Evolutionary conservation across 2,888 invertebrate species (phyloP), one percentile per base, ranked within the genome.

Genomic region (Neoitamus cyanurus): DNA sequence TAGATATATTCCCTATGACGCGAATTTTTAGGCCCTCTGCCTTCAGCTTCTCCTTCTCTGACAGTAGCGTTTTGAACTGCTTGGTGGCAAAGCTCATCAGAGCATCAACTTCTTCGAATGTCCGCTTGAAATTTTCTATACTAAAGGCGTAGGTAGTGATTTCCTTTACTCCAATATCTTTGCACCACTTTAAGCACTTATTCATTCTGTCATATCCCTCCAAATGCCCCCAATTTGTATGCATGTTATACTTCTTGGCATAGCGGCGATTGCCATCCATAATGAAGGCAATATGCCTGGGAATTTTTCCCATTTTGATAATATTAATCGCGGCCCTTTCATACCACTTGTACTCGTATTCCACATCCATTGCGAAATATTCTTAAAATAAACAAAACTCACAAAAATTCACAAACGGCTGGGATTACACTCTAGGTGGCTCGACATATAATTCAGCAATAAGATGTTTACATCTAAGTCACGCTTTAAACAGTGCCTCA

Each of bases 81-180:
- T 97, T 95, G 87, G 94, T 93, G 0, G 98, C 97, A 85, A 99
- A 92, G 86, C 96, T 93, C 95, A 99, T 95, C 42, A 99, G 92
- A 9, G 94, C 95, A 87, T 95, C 94, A 0, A 99, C 98, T 92
- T 99, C 99, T 83, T 97, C 96, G 89, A 94, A 92, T 84, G 94
- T 95, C 84, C 99, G 93, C n/a, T 99, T 99, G 89, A 99, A 99
- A 91, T 99, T 99, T 92, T 99, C 99, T 90, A 99, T 99, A 91
- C 99, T 99, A 90, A 99, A 99, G 46, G 99, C 99, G 92, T 99
- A 99, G 0, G 99, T 97, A 6, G 99, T 99, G 0, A 99, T 98
- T 93, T 99, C 98, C 46, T 93, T 93, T 86, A 99, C 94, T 9
- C 97, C 99, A 84, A 99, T 92, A 90, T 98, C 96, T 84, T 95